Evolutionary conservation across 2,113 vertebrate genomes (phyloP), one percentile per base, ranked within the genome.

Genomic region (Zosterops hypoxanthus): DNA sequence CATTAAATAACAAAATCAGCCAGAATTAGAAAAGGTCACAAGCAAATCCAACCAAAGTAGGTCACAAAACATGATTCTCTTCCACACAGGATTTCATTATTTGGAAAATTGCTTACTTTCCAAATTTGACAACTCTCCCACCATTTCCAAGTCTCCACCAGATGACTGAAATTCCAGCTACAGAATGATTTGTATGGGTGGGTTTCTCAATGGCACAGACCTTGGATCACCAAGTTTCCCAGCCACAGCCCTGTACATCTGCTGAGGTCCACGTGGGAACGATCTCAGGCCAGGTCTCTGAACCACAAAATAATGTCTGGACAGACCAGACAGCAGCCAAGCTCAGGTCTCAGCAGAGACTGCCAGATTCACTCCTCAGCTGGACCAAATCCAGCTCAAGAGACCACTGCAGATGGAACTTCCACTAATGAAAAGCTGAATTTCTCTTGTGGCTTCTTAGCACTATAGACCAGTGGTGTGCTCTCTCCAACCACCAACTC

Each of bases 21-120:
- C 92, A 92, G 94, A 97, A 97, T 96, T 96, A 98, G 96, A 97
- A 98, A 98, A 98, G 98, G 98, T 98, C 97, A 97, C 80, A 87
- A 86, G 95, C 87, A 95, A 98, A 88, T 86, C 90, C 81, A 94
- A 92, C 71, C 68, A 83, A 97, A 94, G 55, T 95, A 92, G 92
- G 91, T 93, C 95, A 88, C 89, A 93, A 94, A 94, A 88, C 52
- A 78, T 73, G 78, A 95, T 92, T 95, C 68, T 75, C 41, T 46
- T 86, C 21, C 73, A 76, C 17, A 41, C 2, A 76, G 28, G 26
- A 68, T 78, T 84, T 68, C 0, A 1, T 22, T 82, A 68, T 64
- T 85, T 69, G 53, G 72, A 68, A 92, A 91, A 79, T 0, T 60
- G n/a, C 65, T 78, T 92, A 60, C 69, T 64, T 81, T 83, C 49